These are phyloP conservation scores for Phyllopteryx taeniolatus DNA, from an alignment of 2,113 vertebrate genomes.

Conservation along the genomic window DNA sequence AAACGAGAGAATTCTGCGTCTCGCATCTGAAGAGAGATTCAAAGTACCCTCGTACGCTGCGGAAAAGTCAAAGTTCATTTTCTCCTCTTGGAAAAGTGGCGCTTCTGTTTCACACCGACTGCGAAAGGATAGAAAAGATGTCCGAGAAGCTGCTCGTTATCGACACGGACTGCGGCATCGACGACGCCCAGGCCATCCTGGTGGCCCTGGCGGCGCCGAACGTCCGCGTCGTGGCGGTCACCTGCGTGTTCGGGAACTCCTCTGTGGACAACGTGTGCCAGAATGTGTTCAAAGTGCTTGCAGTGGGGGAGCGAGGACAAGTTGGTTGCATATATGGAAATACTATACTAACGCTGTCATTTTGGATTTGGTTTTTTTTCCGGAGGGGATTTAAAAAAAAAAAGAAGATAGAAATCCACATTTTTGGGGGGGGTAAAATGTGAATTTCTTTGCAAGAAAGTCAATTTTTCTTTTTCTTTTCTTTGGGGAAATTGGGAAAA, in stretches of 20 bases:
- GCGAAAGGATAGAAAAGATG: constrained; percentile 52
- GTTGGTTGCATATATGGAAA: constrained; percentile 36
- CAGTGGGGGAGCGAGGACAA: constrained; percentile 60
- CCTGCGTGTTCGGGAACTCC: constrained; percentile 76
- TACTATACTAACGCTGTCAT: too few relatives aligned
- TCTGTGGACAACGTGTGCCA: constrained; percentile 69
- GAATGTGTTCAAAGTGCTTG: constrained; percentile 72
- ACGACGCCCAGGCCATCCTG: constrained; percentile 77
- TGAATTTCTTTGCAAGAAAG: too few relatives aligned
- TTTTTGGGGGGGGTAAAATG: too few relatives aligned
- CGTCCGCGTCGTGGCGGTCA: constrained; percentile 67
- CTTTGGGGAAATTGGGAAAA: too few relatives aligned
- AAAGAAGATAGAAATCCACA: too few relatives aligned
- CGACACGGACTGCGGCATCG: constrained; percentile 78
- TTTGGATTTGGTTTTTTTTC: too few relatives aligned
- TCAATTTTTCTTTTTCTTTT: too few relatives aligned
- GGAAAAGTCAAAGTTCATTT: not conserved
- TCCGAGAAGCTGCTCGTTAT: constrained; percentile 69
- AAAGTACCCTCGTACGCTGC: not conserved
- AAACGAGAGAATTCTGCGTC: not conserved
- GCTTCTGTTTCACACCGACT: not conserved
- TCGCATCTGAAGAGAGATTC: not conserved
- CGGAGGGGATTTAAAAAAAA: too few relatives aligned
- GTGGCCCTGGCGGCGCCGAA: constrained; percentile 67
- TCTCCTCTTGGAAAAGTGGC: not conserved